Evolutionary conservation across 2,797 vertebrate genomes (phyloP).

Genomic region (Diplodus sargus): DNA sequence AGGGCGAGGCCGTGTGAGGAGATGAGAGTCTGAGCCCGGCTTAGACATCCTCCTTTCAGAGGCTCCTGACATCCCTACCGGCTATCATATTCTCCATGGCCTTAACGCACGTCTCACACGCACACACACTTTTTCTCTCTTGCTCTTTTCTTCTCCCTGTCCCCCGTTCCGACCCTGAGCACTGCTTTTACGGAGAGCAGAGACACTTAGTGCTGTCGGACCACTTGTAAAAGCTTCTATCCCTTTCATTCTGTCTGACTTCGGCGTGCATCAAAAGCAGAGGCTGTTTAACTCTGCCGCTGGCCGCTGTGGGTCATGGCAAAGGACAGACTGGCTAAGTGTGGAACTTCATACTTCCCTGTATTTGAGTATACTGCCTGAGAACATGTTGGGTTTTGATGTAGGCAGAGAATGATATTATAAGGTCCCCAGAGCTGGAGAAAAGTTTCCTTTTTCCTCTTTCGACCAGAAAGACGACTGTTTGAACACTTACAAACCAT

Average conservation of each 20-base stretch:
- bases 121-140: slow-evolving; percentile 31
- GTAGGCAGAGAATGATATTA: slow-evolving; percentile 45
- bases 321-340: slow-evolving; percentile 44
- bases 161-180: slow-evolving; percentile 50
- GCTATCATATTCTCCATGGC: slow-evolving; percentile 72
- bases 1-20: slow-evolving; percentile 69
- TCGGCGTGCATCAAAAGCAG: slow-evolving; percentile 51
- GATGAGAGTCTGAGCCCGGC: slow-evolving; percentile 84
- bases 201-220: slow-evolving; percentile 71
- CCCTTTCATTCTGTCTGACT: slow-evolving; percentile 59
- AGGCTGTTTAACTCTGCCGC: slow-evolving; percentile 60
- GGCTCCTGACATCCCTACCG: slow-evolving; percentile 74
- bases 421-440: slow-evolving; percentile 19
- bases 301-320: slow-evolving; percentile 47
- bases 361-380: slow-evolving; percentile 26
- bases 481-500: slow-evolving; percentile 1
- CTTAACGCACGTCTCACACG: slow-evolving; percentile 43
- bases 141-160: slow-evolving; percentile 49
- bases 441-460: slow-evolving; percentile 9
- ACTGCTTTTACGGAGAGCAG: slow-evolving; percentile 64
- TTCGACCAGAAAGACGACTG: neutral
- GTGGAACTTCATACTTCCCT: slow-evolving; percentile 32
- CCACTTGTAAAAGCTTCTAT: slow-evolving; percentile 69
- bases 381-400: slow-evolving; percentile 26
- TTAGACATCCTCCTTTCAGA: slow-evolving; percentile 77